These are phyloP conservation scores for Drosophila novamexicana DNA, from an alignment of 1,140 invertebrate genomes.

Conservation along the genomic window DNA sequence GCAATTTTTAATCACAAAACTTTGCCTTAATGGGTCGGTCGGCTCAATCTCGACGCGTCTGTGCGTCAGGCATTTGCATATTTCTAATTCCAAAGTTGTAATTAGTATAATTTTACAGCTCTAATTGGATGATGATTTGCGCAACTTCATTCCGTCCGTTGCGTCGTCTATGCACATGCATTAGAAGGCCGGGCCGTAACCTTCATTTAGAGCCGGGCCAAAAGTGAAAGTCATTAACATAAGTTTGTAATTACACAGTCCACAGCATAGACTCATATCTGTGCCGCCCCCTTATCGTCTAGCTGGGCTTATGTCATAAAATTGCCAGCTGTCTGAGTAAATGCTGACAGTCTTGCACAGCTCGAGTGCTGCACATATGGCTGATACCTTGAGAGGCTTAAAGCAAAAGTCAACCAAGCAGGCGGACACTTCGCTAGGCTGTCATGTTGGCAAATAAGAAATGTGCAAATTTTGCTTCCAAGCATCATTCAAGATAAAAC, in stretches of 20 bases:
- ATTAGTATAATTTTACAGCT: slow-evolving; percentile 83
- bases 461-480: slow-evolving; percentile 11
- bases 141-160: slow-evolving; percentile 65
- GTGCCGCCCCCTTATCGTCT: slow-evolving; percentile 19
- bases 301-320: slow-evolving; percentile 22
- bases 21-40: slow-evolving; percentile 37
- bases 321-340: slow-evolving; percentile 12
- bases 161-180: slow-evolving; percentile 60
- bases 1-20: slow-evolving; percentile 77
- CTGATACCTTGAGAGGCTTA: slow-evolving; percentile 13
- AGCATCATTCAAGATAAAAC: slow-evolving; percentile 3
- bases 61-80: slow-evolving; percentile 64
- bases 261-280: slow-evolving; percentile 16
- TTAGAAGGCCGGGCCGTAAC: slow-evolving; percentile 52
- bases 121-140: slow-evolving; percentile 81
- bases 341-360: slow-evolving; percentile 2
- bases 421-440: background rate
- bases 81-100: slow-evolving; percentile 83
- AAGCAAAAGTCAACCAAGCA: slow-evolving; percentile 5
- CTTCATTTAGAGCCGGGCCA: slow-evolving; percentile 46
- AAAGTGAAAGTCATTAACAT: slow-evolving; percentile 70
- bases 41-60: slow-evolving; percentile 25
- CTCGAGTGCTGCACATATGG: slow-evolving; percentile 14
- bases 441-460: background rate
- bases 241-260: slow-evolving; percentile 60